Evolutionary conservation across 2,888 invertebrate species (phyloP), one percentile per base, ranked within the genome.

Genomic region (Pherbina coryleti): DNA sequence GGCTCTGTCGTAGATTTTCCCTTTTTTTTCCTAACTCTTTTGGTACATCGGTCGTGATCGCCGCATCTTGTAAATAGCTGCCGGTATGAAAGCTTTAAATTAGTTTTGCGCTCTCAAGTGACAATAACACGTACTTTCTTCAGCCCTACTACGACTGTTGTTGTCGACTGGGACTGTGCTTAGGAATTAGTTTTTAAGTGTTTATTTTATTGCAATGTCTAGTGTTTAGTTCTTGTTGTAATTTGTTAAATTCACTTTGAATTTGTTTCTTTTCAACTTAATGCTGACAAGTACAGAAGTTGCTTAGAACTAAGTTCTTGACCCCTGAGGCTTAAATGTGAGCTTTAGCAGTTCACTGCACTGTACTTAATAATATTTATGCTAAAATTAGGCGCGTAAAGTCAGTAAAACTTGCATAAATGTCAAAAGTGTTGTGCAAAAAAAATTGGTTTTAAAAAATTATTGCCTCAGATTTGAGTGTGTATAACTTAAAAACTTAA

Each of bases 31-130:
- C 34, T 28, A 8, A 25, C 37, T 9, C 55, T 34, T 28, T 25
- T 28, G 3, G n/a, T 31, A n/a, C 28, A 25, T 9, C 11, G 5
- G 28, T 75, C 75, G 75, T 75, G 75, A 75, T 75, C 53, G 67
- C 37, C 57, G 53, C 75, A 55, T 75, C 75, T 75, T 75, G 75
- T 75, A 66, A 44, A 55, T 55, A 67, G 55, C 37, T 25, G 66
- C 34, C 67, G 34, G 44, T 44, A 66, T 25, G 55, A 60, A 75
- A 75, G 55, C 55, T 67, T 66, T 66, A 75, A 75, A 75, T 75
- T 75, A 53, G 67, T 75, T 67, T n/a, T 51, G 62, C 14, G 49
- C 62, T 64, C 49, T 75, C 67, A 67, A 57, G 60, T 60, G 60
- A 60, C 28, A 25, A 19, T 60, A 25, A 37, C 55, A 49, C 55